Conservation (phyloP, 2,888 invertebrate genomes). For the Cerceris rybyensis region DNA sequence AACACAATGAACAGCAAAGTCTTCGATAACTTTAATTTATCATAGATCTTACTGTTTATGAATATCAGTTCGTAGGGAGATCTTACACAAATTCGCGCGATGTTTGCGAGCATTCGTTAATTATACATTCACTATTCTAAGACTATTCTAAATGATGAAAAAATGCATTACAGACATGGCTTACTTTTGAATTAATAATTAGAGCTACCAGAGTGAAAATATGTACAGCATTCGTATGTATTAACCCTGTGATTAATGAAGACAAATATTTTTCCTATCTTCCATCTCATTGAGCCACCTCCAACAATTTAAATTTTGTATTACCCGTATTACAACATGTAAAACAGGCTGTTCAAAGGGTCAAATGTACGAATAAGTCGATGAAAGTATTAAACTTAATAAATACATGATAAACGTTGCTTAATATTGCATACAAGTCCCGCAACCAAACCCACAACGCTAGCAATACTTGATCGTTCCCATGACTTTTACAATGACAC, state of each 20-base stretch:
- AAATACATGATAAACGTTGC: constrained; percentile 48
- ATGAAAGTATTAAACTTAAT: constrained; percentile 28
- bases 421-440: constrained; percentile 67
- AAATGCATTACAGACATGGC: constrained; percentile 8
- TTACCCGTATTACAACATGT: neutral
- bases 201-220: constrained; percentile 24
- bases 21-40: neutral
- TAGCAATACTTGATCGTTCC: constrained; percentile 44
- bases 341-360: neutral
- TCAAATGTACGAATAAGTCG: constrained; percentile 9
- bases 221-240: constrained; percentile 52
- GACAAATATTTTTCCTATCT: neutral
- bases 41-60: constrained; percentile 51
- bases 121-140: constrained; percentile 32
- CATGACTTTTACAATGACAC: constrained; percentile 44
- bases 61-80: constrained; percentile 45
- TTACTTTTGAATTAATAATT: constrained; percentile 15
- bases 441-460: constrained; percentile 61
- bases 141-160: constrained; percentile 17
- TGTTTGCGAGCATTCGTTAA: constrained; percentile 25
- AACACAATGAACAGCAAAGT: neutral
- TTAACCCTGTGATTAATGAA: neutral
- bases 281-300: no score
- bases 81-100: constrained; percentile 48
- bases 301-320: no score